Evolutionary conservation across 2,797 vertebrate genomes (phyloP).

Genomic region (Peromyscus nudipes): DNA sequence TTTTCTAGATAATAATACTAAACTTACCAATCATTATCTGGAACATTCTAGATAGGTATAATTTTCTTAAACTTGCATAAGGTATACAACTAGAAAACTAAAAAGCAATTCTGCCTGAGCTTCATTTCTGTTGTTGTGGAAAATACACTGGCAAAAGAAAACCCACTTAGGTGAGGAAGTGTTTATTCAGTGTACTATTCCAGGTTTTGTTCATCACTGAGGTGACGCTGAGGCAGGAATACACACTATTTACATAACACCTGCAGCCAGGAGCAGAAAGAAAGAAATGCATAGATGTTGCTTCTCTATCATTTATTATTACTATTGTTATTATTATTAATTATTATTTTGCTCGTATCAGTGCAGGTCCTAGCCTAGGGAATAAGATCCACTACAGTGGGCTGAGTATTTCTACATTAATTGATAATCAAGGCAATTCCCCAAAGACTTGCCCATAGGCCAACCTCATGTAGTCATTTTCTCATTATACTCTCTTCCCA

Average conservation of each 20-base stretch:
- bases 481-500: not conserved
- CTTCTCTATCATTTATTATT: not conserved
- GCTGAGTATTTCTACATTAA: not conserved
- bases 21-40: not conserved
- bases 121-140: not conserved
- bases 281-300: not conserved
- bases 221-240: not conserved
- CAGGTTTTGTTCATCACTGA: not conserved
- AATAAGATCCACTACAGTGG: not conserved
- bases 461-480: not conserved
- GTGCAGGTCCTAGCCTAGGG: not conserved
- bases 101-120: not conserved
- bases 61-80: not conserved
- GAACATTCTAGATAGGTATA: not conserved
- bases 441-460: not conserved
- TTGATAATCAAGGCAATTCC: not conserved
- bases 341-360: not conserved
- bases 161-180: not conserved
- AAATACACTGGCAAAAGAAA: not conserved
- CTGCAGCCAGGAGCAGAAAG: not conserved
- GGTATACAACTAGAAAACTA: not conserved
- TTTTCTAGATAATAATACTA: not conserved
- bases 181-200: not conserved
- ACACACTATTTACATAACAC: not conserved
- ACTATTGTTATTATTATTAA: no score